These are phyloP conservation scores for Bombus breviceps DNA, from an alignment of 1,140 invertebrate genomes.

Conservation along the genomic window DNA sequence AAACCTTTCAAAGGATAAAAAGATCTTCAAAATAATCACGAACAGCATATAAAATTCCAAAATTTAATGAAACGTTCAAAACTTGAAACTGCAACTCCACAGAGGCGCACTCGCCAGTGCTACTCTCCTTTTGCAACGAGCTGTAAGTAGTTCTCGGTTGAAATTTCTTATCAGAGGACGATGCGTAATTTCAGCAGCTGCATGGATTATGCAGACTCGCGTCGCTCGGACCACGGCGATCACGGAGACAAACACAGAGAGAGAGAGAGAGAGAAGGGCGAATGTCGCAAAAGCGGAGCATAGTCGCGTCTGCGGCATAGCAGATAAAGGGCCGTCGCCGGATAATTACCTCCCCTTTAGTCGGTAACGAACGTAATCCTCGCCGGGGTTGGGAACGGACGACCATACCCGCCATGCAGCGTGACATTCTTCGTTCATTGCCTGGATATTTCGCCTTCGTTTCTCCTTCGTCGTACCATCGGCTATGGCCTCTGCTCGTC, in stretches of 20 bases:
- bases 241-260: background rate
- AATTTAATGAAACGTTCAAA: background rate
- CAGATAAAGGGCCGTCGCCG: slow-evolving; percentile 54
- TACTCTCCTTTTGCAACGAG: background rate
- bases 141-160: background rate
- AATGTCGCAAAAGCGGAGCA: slow-evolving; percentile 3
- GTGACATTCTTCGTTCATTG: background rate
- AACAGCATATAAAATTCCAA: background rate
- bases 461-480: background rate
- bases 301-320: slow-evolving; percentile 20
- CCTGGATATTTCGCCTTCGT: slow-evolving; percentile 6
- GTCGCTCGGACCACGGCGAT: background rate
- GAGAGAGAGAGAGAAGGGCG: background rate
- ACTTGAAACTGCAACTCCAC: background rate
- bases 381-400: slow-evolving; percentile 23
- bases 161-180: background rate
- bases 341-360: slow-evolving; percentile 65
- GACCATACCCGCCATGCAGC: background rate
- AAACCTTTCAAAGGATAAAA: background rate
- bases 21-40: background rate
- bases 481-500: too few relatives aligned
- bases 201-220: slow-evolving; percentile 9
- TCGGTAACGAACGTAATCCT: slow-evolving; percentile 36
- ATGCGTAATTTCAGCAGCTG: background rate
- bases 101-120: background rate